These are phyloP conservation scores for Poecilia velifera DNA, from an alignment of 2,797 vertebrate species.

Conservation along the genomic window DNA sequence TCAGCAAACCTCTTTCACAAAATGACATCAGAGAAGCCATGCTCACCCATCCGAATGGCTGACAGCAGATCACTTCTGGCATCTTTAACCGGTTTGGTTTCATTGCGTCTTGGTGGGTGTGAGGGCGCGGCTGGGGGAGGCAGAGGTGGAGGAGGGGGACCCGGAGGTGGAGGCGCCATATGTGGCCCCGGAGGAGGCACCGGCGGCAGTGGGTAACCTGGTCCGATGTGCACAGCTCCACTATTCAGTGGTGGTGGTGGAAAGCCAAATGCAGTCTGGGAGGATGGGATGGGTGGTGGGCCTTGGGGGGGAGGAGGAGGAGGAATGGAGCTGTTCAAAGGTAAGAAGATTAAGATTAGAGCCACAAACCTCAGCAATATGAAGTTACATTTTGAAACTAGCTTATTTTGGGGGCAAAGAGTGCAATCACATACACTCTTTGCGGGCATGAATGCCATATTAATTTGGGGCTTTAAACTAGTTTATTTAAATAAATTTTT, in stretches of 20 bases:
- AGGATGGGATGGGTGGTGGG: conserved; percentile 80
- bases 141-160: conserved; percentile 68
- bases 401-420: not conserved
- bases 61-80: conserved; percentile 89
- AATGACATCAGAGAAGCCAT: not conserved
- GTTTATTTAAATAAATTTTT: not conserved
- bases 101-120: conserved; percentile 60
- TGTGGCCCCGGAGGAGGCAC: conserved; percentile 72
- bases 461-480: not conserved
- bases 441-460: not conserved
- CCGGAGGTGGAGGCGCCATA: conserved; percentile 77
- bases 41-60: conserved; percentile 88
- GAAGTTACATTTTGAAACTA: not conserved
- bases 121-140: conserved; percentile 53
- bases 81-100: conserved; percentile 81
- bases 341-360: conserved; percentile 37
- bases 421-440: not conserved
- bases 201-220: conserved; percentile 67
- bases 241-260: conserved; percentile 68
- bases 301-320: conserved; percentile 76
- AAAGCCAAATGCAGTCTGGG: conserved; percentile 86
- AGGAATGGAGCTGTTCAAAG: conserved; percentile 74
- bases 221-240: conserved; percentile 56
- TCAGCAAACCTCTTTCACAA: not conserved
- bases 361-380: conserved; percentile 10